Evolutionary conservation across 2,797 vertebrate genomes (phyloP).

Genomic region (Syndactyla subalaris): DNA sequence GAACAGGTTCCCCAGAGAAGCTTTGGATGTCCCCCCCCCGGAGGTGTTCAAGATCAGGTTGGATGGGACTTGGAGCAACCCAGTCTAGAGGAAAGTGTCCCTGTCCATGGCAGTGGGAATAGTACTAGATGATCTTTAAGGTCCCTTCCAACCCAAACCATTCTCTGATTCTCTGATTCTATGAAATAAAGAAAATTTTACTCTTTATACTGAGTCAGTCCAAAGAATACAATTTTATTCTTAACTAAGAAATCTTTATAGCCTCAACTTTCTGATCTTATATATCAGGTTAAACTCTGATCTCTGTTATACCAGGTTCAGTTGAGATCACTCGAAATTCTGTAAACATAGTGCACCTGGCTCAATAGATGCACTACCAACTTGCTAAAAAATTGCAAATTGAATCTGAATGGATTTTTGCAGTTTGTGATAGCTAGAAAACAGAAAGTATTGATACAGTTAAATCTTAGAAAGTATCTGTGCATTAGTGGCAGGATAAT

Average conservation of each 20-base stretch:
- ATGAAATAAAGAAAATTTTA: not conserved
- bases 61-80: not conserved
- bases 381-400: not conserved
- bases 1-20: not conserved
- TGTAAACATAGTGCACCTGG: not conserved
- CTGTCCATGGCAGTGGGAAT: not conserved
- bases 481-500: not conserved
- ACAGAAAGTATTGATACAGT: not conserved
- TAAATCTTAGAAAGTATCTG: not conserved
- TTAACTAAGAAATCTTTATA: not conserved
- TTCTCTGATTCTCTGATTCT: not conserved
- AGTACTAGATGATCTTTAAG: not conserved
- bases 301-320: not conserved
- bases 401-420: not conserved
- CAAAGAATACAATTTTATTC: not conserved
- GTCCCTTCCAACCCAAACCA: not conserved
- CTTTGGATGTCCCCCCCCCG: not conserved
- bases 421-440: not conserved
- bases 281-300: not conserved
- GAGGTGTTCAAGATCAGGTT: not conserved
- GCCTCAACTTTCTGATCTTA: not conserved
- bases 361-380: fast-evolving
- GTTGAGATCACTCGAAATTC: not conserved
- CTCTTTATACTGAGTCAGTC: not conserved
- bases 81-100: not conserved